Evolutionary conservation across 2,797 vertebrate genomes (phyloP).

Genomic region (Hyperoplus immaculatus): DNA sequence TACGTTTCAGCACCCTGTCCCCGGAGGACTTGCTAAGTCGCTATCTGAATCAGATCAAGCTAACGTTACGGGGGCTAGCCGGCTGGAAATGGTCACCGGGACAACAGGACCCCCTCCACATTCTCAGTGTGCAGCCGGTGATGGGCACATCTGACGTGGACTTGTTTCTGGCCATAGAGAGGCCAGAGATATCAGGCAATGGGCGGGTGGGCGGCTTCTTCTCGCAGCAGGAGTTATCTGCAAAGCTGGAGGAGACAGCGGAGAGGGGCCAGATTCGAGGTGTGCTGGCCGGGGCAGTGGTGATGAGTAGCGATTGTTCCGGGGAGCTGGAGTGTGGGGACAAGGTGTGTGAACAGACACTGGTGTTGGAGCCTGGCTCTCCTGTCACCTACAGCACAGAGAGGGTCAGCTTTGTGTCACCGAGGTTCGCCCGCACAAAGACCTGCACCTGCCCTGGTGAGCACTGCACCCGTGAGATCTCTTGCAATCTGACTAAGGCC

Average conservation of each 20-base stretch:
- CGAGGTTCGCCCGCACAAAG: slow-evolving; percentile 80
- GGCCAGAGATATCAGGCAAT: slow-evolving; percentile 70
- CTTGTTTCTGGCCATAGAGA: slow-evolving; percentile 91
- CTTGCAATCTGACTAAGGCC: background rate
- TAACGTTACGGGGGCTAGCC: slow-evolving; percentile 86
- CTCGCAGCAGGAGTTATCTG: slow-evolving; percentile 84
- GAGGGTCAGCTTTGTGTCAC: slow-evolving; percentile 92
- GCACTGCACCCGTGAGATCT: background rate
- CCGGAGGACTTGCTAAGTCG: slow-evolving; percentile 94
- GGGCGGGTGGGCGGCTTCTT: slow-evolving; percentile 78
- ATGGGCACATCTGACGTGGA: slow-evolving; percentile 86
- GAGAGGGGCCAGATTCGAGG: slow-evolving; percentile 88
- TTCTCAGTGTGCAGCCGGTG: slow-evolving; percentile 90
- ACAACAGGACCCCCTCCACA: slow-evolving; percentile 88
- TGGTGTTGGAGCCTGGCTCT: slow-evolving; percentile 86
- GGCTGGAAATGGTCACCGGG: slow-evolving; percentile 80
- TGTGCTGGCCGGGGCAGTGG: slow-evolving; percentile 84
- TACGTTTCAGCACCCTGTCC: slow-evolving; percentile 91
- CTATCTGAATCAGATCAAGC: slow-evolving; percentile 92
- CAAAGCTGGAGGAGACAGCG: slow-evolving; percentile 89
- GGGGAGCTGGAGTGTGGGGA: slow-evolving; percentile 90
- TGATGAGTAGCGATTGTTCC: slow-evolving; percentile 88
- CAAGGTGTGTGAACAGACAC: slow-evolving; percentile 89
- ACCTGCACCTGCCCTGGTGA: slow-evolving; percentile 83
- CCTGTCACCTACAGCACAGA: slow-evolving; percentile 93